These are phyloP conservation scores for Mesocricetus auratus DNA, from an alignment of 2,113 vertebrate species.

Conservation along the genomic window DNA sequence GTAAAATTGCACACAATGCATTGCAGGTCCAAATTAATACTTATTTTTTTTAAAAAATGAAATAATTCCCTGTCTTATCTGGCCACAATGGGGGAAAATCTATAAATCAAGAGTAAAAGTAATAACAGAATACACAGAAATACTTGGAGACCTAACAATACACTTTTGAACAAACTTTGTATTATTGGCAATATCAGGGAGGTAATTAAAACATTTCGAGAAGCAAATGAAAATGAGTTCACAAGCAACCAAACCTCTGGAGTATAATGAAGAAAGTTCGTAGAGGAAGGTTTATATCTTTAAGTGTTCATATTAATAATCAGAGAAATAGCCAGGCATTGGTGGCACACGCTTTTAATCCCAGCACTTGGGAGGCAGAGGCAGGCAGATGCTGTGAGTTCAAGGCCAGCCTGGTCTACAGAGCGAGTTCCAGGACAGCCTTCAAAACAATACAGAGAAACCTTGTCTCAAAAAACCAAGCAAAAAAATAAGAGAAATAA, in stretches of 20 bases:
- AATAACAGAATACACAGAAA: not conserved
- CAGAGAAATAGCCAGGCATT: not conserved
- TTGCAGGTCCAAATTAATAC: not conserved
- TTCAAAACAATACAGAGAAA: no score
- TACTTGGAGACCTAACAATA: not conserved
- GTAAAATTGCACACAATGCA: not conserved
- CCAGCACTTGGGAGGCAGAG: no score
- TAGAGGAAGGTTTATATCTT: not conserved
- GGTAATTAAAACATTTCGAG: not conserved
- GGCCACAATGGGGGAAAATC: not conserved
- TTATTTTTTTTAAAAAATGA: not conserved
- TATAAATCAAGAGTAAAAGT: not conserved
- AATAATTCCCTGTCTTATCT: not conserved
- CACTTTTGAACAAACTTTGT: not conserved
- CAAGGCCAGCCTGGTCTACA: no score
- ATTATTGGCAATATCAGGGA: not conserved
- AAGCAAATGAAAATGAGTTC: not conserved
- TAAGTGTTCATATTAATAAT: not conserved
- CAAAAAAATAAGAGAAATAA: not conserved
- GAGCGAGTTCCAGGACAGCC: no score
- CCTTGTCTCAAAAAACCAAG: no score
- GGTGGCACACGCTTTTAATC: no score
- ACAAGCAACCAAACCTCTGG: no score
- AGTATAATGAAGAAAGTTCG: not conserved
- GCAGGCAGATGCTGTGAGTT: no score